Evolutionary conservation across 1,140 invertebrate species (phyloP).

Genomic region (Nasonia vitripennis): DNA sequence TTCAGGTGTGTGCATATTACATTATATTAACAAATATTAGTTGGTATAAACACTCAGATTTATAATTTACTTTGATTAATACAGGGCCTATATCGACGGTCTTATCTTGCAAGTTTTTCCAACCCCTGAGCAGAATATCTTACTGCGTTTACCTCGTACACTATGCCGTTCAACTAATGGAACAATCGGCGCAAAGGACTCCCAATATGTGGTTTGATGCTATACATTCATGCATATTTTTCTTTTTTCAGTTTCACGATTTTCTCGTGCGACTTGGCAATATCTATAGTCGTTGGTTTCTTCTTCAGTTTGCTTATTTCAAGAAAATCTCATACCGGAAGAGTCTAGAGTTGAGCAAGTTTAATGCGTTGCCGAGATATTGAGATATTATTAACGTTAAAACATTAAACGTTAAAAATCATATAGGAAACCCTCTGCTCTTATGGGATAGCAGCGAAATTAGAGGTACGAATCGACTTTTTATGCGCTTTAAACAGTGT

Average conservation of each 20-base stretch:
- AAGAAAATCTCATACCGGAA: neutral
- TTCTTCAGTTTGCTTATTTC: constrained; percentile 26
- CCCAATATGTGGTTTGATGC: neutral
- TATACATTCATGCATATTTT: neutral
- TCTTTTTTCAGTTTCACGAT: constrained; percentile 30
- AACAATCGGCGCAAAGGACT: constrained; percentile 20
- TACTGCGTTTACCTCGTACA: constrained; percentile 79
- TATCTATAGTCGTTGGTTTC: constrained; percentile 23
- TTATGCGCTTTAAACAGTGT: too few species aligned
- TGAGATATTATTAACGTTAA: too few species aligned
- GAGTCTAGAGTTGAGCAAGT: neutral
- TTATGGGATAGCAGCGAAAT: too few species aligned
- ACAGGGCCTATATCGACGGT: constrained; percentile 75
- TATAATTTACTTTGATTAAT: constrained; percentile 35
- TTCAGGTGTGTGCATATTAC: constrained; percentile 40
- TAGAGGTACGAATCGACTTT: too few species aligned
- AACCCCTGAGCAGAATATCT: constrained; percentile 76
- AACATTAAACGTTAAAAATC: too few species aligned
- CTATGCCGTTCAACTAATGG: constrained; percentile 50
- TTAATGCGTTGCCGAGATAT: neutral
- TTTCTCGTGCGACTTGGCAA: neutral
- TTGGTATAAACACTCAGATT: neutral
- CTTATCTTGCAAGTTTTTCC: constrained; percentile 75
- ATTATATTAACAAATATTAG: neutral
- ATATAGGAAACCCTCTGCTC: too few species aligned